phyloP scores from a whole-genome alignment of 2,797 vertebrate genomes.

The Sebastes diaconus region DNA sequence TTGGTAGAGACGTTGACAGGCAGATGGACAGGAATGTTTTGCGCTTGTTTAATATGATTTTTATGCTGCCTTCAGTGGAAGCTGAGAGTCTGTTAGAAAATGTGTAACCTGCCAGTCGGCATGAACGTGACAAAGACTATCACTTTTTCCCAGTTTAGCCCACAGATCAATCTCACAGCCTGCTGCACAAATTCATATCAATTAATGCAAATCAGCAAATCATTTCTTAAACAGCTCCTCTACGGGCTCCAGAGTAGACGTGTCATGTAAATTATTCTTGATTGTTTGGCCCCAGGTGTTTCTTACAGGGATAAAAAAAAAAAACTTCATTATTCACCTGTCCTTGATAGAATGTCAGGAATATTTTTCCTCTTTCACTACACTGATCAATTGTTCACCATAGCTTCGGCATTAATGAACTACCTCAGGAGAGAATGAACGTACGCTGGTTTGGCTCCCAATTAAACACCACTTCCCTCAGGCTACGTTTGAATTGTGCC shows the following conservation, averaged over 20 bases:
- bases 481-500: background rate
- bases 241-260: background rate
- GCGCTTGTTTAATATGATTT: background rate
- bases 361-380: background rate
- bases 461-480: background rate
- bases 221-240: background rate
- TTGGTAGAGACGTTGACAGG: background rate
- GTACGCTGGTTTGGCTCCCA: background rate
- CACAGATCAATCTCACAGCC: background rate
- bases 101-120: background rate
- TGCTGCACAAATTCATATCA: conserved; percentile 6
- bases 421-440: background rate
- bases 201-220: conserved; percentile 20
- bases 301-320: background rate
- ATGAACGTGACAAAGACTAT: background rate
- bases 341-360: background rate
- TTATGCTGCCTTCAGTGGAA: background rate
- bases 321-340: conserved; percentile 6
- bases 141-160: background rate
- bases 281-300: conserved; percentile 5
- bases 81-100: background rate
- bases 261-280: conserved; percentile 1
- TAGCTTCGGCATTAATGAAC: background rate
- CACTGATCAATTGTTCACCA: background rate
- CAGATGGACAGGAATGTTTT: background rate